These are phyloP conservation scores for Synanthedon vespiformis DNA, from an alignment of 2,888 invertebrate genomes.

Conservation along the genomic window DNA sequence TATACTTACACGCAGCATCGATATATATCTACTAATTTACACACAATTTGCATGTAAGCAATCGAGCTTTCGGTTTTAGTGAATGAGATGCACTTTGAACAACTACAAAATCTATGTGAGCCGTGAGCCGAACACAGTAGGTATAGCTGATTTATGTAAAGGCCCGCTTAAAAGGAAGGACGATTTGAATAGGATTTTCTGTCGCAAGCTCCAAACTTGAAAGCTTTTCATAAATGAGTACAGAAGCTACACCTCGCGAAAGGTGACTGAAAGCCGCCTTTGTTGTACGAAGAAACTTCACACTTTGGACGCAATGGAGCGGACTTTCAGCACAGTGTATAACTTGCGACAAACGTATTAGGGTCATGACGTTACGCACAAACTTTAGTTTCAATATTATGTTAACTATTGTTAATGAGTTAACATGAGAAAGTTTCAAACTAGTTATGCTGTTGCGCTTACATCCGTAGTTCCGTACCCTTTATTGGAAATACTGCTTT, in stretches of 20 bases:
- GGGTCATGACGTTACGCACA: neutral
- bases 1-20: no score
- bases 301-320: slow-evolving; percentile 27
- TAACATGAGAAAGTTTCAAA: neutral
- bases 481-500: neutral
- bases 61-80: no score
- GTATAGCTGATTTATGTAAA: slow-evolving; percentile 52
- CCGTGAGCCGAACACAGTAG: slow-evolving; percentile 37
- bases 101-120: no score
- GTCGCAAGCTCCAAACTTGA: slow-evolving; percentile 35
- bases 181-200: slow-evolving; percentile 59
- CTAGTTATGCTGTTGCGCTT: neutral
- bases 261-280: slow-evolving; percentile 45
- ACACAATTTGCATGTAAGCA: no score
- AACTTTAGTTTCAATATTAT: neutral
- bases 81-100: no score
- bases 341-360: neutral
- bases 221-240: slow-evolving; percentile 63
- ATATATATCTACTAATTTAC: no score
- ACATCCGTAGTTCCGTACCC: neutral
- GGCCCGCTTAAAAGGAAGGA: slow-evolving; percentile 42
- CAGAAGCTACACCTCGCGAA: slow-evolving; percentile 40
- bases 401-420: neutral
- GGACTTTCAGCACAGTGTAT: slow-evolving; percentile 12
- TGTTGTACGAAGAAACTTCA: slow-evolving; percentile 28